A percentile compares a stretch with the other conserved stretches of the same genome.
These are phyloP conservation scores for Hybognathus amarus DNA, from an alignment of 2,797 vertebrate genomes.

Conservation along the genomic window DNA sequence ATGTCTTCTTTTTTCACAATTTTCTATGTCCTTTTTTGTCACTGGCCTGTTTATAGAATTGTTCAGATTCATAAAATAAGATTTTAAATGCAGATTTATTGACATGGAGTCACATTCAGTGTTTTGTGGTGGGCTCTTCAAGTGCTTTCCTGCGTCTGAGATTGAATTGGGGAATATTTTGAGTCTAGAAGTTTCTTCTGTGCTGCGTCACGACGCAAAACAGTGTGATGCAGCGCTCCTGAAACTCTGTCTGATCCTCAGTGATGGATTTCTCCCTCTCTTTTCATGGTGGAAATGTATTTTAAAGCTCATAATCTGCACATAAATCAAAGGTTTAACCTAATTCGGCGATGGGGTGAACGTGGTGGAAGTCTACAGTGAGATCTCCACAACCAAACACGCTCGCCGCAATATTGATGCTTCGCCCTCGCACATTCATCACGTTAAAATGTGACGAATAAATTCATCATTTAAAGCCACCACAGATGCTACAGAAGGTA, in stretches of 20 bases:
- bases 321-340: slow-evolving; percentile 74
- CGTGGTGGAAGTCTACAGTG: slow-evolving; percentile 53
- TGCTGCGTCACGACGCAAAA: slow-evolving; percentile 43
- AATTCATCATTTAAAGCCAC: slow-evolving; percentile 60
- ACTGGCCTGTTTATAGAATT: background rate
- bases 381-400: slow-evolving; percentile 47
- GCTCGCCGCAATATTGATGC: slow-evolving; percentile 57
- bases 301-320: slow-evolving; percentile 72
- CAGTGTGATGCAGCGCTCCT: slow-evolving; percentile 62
- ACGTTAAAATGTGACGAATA: slow-evolving; percentile 57
- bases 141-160: background rate
- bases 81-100: slow-evolving; percentile 12
- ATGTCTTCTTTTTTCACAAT: background rate
- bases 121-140: background rate
- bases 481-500: slow-evolving; percentile 30
- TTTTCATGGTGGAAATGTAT: slow-evolving; percentile 71
- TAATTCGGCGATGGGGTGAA: slow-evolving; percentile 67
- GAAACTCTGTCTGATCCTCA: slow-evolving; percentile 57
- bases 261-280: slow-evolving; percentile 69
- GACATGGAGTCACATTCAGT: background rate
- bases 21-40: background rate
- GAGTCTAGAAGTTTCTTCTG: background rate
- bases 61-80: background rate
- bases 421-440: slow-evolving; percentile 52
- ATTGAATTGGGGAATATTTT: slow-evolving; percentile 19